Percentiles rank a stretch among this genome's conserved stretches.
Evolutionary conservation across 2,797 vertebrate genomes (phyloP).

Genomic region (Coreius guichenoti): DNA sequence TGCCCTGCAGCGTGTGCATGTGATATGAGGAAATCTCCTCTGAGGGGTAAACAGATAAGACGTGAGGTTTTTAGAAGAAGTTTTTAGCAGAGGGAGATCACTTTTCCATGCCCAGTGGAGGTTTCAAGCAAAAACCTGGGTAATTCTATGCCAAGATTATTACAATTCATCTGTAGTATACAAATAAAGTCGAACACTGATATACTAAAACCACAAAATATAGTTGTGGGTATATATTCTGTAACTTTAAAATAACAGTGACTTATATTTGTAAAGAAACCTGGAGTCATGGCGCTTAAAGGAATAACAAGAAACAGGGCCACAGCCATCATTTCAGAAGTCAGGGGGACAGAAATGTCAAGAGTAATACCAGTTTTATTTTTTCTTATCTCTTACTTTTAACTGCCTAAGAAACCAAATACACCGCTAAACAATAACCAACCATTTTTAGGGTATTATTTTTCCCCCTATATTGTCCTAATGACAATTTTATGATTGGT

Average conservation of each 20-base stretch:
- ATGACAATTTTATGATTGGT: too few relatives aligned
- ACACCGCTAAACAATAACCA: too few relatives aligned
- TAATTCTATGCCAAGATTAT: not conserved
- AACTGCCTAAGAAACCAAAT: too few relatives aligned
- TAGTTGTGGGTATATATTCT: not conserved
- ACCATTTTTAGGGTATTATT: too few relatives aligned
- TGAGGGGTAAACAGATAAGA: constrained; percentile 24
- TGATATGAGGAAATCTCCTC: constrained; percentile 32
- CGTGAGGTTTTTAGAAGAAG: not conserved
- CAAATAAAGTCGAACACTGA: not conserved
- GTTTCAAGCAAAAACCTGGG: not conserved
- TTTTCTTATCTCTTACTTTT: too few relatives aligned
- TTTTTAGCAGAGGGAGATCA: constrained; percentile 24
- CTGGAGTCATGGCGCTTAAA: not conserved
- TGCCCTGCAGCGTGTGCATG: constrained; percentile 6
- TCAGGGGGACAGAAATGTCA: too few relatives aligned
- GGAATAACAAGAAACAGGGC: not conserved
- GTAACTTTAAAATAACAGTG: not conserved
- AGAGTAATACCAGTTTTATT: too few relatives aligned
- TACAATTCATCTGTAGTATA: not conserved
- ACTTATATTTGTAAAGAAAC: not conserved
- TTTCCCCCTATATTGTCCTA: too few relatives aligned
- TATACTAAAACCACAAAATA: not conserved
- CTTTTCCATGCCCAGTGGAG: not conserved
- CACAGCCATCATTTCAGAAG: too few relatives aligned